Percentiles rank a stretch among this genome's conserved stretches.
These are phyloP conservation scores for Sylvia borin DNA, from an alignment of 2,797 vertebrate species.

Conservation along the genomic window DNA sequence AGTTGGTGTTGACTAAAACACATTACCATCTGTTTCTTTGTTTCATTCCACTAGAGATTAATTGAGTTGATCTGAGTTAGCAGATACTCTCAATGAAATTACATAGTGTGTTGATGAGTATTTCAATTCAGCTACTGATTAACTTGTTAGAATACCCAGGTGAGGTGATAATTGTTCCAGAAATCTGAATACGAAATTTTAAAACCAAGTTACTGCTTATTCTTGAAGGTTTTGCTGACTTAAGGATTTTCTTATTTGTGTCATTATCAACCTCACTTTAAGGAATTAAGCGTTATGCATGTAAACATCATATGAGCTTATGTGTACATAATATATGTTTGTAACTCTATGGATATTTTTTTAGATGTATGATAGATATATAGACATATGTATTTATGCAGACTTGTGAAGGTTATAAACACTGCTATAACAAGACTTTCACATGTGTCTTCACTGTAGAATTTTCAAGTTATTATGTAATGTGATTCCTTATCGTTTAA, in stretches of 20 bases:
- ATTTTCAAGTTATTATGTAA: neutral
- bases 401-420: neutral
- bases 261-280: neutral
- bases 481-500: neutral
- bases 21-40: conserved; percentile 36
- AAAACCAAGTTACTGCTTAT: conserved; percentile 1
- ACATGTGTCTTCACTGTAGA: neutral
- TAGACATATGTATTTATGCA: neutral
- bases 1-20: conserved; percentile 29
- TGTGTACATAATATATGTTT: neutral
- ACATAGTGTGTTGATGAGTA: conserved; percentile 46
- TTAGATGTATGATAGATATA: neutral
- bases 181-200: conserved; percentile 47
- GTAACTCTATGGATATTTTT: neutral
- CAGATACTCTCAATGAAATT: conserved; percentile 56
- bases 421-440: neutral
- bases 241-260: neutral
- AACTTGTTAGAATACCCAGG: conserved; percentile 66
- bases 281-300: neutral
- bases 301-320: neutral
- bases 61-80: conserved; percentile 67
- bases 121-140: conserved; percentile 63
- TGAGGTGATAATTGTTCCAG: conserved; percentile 48
- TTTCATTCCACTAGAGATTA: conserved; percentile 65
- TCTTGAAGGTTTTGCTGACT: neutral